Evolutionary conservation across 2,113 vertebrate species (phyloP).

Genomic region (Spea bombifrons): DNA sequence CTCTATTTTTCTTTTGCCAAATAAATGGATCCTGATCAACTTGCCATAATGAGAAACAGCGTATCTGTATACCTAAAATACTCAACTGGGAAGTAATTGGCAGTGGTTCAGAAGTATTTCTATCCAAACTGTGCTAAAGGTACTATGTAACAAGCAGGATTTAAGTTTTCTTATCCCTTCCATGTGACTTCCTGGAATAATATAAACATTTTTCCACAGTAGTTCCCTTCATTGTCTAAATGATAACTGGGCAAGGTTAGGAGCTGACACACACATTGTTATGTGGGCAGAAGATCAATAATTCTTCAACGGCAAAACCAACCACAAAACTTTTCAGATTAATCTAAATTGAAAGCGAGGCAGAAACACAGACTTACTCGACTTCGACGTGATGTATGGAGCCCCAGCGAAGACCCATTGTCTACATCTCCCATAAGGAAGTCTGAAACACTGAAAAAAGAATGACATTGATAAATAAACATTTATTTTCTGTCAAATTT

Average conservation of each 20-base stretch:
- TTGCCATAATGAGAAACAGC: too few species aligned
- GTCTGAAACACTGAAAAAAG: constrained; percentile 84
- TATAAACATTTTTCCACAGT: neutral
- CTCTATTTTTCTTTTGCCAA: too few species aligned
- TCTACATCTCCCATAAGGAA: constrained; percentile 99
- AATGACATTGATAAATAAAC: constrained; percentile 51
- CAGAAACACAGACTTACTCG: constrained; percentile 69
- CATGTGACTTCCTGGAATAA: constrained; percentile 5
- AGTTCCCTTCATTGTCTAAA: constrained; percentile 5
- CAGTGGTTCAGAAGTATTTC: too few species aligned
- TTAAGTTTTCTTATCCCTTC: neutral
- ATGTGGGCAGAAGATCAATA: constrained; percentile 12
- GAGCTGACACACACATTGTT: neutral
- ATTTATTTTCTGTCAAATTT: neutral
- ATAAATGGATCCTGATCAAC: too few species aligned
- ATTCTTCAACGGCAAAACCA: neutral
- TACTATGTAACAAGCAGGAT: too few species aligned
- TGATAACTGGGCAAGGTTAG: neutral
- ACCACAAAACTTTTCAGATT: too few species aligned
- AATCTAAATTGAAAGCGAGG: too few species aligned
- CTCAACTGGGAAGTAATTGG: too few species aligned
- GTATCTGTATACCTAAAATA: too few species aligned
- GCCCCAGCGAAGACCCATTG: constrained; percentile 84
- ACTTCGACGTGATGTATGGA: constrained; percentile 83
- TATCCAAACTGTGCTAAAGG: too few species aligned